These are phyloP conservation scores for Acronicta alni DNA, from an alignment of 2,888 invertebrate genomes.

Conservation along the genomic window DNA sequence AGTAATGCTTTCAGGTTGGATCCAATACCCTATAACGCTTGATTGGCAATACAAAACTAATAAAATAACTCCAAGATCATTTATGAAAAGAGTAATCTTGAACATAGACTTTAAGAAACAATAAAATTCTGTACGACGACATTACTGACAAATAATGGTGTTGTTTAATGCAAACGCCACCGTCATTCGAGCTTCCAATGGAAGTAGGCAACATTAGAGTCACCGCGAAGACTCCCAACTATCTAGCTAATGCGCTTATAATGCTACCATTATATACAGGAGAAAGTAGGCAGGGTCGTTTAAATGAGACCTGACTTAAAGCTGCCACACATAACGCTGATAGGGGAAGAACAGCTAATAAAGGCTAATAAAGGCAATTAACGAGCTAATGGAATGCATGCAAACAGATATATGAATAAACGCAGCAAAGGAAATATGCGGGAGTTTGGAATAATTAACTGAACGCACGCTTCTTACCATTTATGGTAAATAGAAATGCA, in stretches of 20 bases:
- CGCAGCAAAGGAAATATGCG: constrained; percentile 12
- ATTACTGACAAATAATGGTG: constrained; percentile 49
- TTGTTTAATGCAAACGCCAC: constrained; percentile 65
- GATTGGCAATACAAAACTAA: background rate
- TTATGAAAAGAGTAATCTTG: constrained; percentile 11
- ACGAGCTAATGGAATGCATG: constrained; percentile 19
- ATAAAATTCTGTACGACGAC: constrained; percentile 40
- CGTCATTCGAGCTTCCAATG: constrained; percentile 61
- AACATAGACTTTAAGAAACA: constrained; percentile 22
- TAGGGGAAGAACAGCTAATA: constrained; percentile 32
- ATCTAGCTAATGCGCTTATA: constrained; percentile 83
- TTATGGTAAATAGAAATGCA: constrained; percentile 21
- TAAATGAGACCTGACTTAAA: constrained; percentile 66
- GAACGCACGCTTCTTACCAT: constrained; percentile 10
- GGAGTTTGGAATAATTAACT: constrained; percentile 8
- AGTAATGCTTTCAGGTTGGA: constrained; percentile 14
- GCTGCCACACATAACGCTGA: constrained; percentile 37
- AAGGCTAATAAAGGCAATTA: constrained; percentile 35
- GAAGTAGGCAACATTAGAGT: constrained; percentile 65
- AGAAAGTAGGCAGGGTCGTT: constrained; percentile 78
- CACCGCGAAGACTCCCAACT: constrained; percentile 67
- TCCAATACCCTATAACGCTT: constrained; percentile 2
- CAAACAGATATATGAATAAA: constrained; percentile 16
- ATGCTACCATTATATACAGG: constrained; percentile 75
- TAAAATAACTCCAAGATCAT: constrained; percentile 9